Conservation (phyloP, 1,140 invertebrate species). For the Rhopalosiphum padi region DNA sequence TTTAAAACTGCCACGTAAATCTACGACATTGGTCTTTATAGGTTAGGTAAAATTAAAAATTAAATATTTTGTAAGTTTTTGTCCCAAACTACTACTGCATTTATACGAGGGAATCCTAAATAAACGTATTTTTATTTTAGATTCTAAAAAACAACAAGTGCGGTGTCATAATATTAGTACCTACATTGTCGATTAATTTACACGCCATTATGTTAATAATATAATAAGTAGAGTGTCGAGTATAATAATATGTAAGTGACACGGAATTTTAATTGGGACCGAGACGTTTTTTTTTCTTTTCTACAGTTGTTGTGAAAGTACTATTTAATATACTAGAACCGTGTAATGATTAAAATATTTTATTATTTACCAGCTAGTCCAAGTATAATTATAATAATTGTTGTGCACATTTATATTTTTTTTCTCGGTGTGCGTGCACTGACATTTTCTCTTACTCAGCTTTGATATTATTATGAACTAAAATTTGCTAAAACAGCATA, state of each 20-base stretch:
- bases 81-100: background rate
- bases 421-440: background rate
- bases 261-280: background rate
- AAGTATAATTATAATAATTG: background rate
- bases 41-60: background rate
- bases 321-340: background rate
- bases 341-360: background rate
- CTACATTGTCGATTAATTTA: background rate
- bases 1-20: no score
- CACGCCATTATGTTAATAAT: background rate
- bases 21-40: no score
- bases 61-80: background rate
- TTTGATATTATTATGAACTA: background rate
- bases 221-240: no score
- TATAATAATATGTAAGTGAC: no score
- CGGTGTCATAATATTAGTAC: background rate
- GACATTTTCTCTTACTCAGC: background rate
- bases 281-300: background rate
- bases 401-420: background rate
- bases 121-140: background rate
- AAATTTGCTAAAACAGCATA: conserved; percentile 7
- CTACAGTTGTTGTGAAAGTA: no score
- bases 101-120: background rate
- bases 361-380: background rate
- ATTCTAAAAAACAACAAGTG: background rate